phyloP scores from a whole-genome alignment of 2,888 invertebrate species.

The Coenonympha glycerion region DNA sequence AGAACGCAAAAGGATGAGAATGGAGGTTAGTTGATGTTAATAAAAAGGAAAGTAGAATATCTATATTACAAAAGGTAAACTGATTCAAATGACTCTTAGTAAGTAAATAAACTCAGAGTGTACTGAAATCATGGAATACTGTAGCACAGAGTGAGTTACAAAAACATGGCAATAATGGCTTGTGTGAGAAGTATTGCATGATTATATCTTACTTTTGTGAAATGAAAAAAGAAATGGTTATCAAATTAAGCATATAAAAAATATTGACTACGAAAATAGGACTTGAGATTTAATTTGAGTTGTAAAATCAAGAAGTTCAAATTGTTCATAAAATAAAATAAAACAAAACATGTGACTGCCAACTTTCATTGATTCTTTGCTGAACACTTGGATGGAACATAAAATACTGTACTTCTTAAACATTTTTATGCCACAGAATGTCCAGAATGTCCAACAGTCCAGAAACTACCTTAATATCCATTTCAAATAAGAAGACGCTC shows the following conservation, averaged over 20 bases:
- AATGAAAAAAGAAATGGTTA: background rate
- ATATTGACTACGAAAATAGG: background rate
- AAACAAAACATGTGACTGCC: background rate
- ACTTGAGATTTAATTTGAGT: background rate
- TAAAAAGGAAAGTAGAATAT: background rate
- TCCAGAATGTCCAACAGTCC: too few relatives aligned
- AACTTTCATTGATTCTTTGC: background rate
- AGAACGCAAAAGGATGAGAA: constrained; percentile 78
- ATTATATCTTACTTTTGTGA: background rate
- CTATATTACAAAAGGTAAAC: background rate
- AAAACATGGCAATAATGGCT: constrained; percentile 10
- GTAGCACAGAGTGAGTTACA: constrained; percentile 1
- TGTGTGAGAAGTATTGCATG: constrained; percentile 13
- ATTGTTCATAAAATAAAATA: background rate
- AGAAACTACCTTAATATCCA: too few relatives aligned
- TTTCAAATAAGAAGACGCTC: too few relatives aligned
- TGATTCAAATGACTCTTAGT: constrained; percentile 1
- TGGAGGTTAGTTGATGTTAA: constrained; percentile 69
- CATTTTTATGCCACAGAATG: too few relatives aligned
- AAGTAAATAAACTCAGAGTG: constrained; percentile 1
- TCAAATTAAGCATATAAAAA: too few relatives aligned
- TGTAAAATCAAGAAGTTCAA: constrained; percentile 2
- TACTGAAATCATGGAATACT: constrained; percentile 9
- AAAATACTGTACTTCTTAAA: background rate
- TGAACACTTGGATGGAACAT: background rate